phyloP scores from a whole-genome alignment of 2,113 vertebrate genomes.

The Erinaceus europaeus region DNA sequence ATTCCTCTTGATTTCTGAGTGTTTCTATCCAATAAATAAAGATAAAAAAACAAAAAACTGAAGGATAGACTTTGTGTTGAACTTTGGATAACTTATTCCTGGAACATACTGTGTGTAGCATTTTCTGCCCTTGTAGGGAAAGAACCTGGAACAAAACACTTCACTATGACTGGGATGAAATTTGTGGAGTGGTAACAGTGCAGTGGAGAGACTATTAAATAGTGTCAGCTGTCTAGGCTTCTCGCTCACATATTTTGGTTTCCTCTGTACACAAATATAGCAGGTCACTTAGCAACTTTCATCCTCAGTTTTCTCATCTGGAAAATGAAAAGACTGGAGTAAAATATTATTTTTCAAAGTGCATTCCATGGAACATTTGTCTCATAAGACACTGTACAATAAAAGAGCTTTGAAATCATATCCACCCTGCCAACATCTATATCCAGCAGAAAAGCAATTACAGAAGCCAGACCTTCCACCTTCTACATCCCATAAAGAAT shows the following conservation, averaged over 20 bases:
- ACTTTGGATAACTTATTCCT: neutral
- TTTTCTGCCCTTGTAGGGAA: neutral
- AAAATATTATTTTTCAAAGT: slow-evolving; percentile 34
- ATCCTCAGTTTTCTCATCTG: neutral
- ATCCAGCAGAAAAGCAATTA: too few relatives aligned
- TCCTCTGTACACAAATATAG: neutral
- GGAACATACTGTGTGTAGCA: neutral
- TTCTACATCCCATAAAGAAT: too few relatives aligned
- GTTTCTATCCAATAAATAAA: too few relatives aligned
- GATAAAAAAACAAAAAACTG: too few relatives aligned
- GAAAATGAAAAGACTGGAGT: slow-evolving; percentile 3
- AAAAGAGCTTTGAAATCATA: neutral
- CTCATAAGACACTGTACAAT: neutral
- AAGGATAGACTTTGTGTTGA: neutral
- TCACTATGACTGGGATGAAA: neutral
- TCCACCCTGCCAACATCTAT: too few relatives aligned
- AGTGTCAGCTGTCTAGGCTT: neutral
- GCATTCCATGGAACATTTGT: neutral
- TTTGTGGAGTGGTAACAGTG: neutral
- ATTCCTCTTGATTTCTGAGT: too few relatives aligned
- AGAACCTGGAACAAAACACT: neutral
- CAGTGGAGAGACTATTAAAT: neutral
- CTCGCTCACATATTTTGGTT: neutral
- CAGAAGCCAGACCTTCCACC: too few relatives aligned
- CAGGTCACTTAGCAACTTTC: neutral